These are phyloP conservation scores for Pheosia gnoma DNA, from an alignment of 2,888 invertebrate species.

Conservation along the genomic window DNA sequence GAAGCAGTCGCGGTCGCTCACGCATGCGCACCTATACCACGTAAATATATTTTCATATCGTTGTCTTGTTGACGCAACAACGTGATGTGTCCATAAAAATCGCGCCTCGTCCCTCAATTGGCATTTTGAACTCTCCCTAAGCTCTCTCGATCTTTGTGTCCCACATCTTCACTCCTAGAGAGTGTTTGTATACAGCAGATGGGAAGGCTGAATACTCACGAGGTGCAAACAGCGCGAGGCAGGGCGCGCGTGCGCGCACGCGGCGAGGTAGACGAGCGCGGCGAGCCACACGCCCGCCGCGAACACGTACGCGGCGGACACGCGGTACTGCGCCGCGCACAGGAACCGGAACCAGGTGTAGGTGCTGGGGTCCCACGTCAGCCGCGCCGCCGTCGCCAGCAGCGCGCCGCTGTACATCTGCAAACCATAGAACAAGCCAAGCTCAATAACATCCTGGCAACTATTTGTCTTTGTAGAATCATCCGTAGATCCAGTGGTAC, in stretches of 20 bases:
- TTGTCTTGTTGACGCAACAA: no score
- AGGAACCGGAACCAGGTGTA: conserved; percentile 80
- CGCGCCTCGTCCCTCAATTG: no score
- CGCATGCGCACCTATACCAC: no score
- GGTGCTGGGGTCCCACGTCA: conserved; percentile 80
- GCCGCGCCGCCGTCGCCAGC: conserved; percentile 79
- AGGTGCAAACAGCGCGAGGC: conserved; percentile 46
- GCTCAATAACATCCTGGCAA: neutral
- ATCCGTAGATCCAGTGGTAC: no score
- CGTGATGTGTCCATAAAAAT: neutral
- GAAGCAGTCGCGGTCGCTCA: no score
- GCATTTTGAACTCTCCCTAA: no score
- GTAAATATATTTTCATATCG: no score
- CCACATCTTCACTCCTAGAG: no score
- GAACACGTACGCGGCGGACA: conserved; percentile 71
- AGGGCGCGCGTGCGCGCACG: conserved; percentile 49
- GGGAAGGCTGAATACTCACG: conserved; percentile 36
- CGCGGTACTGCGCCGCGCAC: conserved; percentile 79
- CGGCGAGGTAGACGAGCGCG: conserved; percentile 72
- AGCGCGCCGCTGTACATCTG: conserved; percentile 81
- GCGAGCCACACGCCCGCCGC: conserved; percentile 74
- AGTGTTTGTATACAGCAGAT: no score
- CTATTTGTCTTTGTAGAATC: no score
- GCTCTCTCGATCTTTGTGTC: no score
- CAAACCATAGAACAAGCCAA: conserved; percentile 14